Conservation (phyloP, 2,113 vertebrate genomes). For the Cyprinodon variegatus region DNA sequence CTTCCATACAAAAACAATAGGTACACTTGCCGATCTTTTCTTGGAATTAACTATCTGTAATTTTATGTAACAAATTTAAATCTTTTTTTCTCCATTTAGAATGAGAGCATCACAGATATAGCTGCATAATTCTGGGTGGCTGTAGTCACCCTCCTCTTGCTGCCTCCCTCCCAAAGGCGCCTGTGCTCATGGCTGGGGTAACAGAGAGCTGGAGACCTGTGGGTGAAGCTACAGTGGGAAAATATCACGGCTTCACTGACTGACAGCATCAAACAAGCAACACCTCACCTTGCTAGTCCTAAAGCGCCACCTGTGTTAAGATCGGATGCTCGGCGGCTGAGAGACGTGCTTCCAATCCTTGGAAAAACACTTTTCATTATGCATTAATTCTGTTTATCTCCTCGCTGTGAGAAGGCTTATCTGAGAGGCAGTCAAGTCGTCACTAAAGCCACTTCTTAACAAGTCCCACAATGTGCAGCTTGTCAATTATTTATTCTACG, state of each 20-base stretch:
- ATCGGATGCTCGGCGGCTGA: slow-evolving; percentile 10
- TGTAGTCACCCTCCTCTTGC: background rate
- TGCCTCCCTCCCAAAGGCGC: slow-evolving; percentile 28
- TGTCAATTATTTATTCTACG: slow-evolving; percentile 36
- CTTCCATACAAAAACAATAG: background rate
- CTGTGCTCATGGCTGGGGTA: slow-evolving; percentile 35
- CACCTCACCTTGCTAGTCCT: slow-evolving; percentile 34
- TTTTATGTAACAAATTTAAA: background rate
- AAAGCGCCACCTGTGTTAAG: slow-evolving; percentile 4
- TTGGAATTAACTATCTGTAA: background rate
- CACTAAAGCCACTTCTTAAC: slow-evolving; percentile 41
- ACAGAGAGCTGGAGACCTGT: slow-evolving; percentile 48
- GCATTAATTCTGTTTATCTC: slow-evolving; percentile 27
- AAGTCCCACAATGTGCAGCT: slow-evolving; percentile 22
- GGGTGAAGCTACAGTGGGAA: slow-evolving; percentile 45
- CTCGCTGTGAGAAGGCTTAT: slow-evolving; percentile 13
- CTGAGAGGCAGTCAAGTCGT: slow-evolving; percentile 17
- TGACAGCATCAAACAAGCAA: slow-evolving; percentile 53
- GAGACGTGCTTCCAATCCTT: slow-evolving; percentile 26
- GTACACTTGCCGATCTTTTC: background rate
- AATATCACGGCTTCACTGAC: slow-evolving; percentile 60
- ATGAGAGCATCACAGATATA: slow-evolving; percentile 27
- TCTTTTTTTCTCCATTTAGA: background rate
- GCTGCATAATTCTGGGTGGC: slow-evolving; percentile 9
- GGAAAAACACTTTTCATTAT: slow-evolving; percentile 14